These are phyloP conservation scores for Samia ricini DNA, from an alignment of 1,140 invertebrate species.

Conservation along the genomic window DNA sequence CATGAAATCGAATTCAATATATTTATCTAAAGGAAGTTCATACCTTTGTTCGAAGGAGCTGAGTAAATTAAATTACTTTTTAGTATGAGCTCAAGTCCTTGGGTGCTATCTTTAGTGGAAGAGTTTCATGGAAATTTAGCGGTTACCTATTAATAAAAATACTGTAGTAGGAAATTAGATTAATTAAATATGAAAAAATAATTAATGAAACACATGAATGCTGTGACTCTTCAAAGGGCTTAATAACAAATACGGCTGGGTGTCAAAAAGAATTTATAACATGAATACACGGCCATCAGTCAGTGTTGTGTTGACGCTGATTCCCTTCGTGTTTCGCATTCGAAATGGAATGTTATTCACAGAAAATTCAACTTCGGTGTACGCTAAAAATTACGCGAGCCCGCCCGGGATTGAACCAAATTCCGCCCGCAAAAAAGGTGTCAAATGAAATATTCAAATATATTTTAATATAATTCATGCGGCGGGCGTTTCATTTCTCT, in stretches of 20 bases:
- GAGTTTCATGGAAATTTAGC: too few species aligned
- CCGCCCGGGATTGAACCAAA: constrained; percentile 70
- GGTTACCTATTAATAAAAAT: too few species aligned
- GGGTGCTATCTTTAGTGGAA: too few species aligned
- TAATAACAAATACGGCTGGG: constrained; percentile 36
- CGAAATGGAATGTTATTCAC: constrained; percentile 76
- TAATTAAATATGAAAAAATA: background rate
- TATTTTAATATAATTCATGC: constrained; percentile 78
- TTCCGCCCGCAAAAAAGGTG: constrained; percentile 73
- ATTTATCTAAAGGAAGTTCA: background rate
- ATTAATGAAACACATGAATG: background rate
- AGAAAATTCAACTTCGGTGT: constrained; percentile 65
- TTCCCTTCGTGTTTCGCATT: constrained; percentile 70
- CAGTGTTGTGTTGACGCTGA: constrained; percentile 71
- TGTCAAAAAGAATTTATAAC: constrained; percentile 68
- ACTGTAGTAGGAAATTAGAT: too few species aligned
- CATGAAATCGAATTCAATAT: background rate
- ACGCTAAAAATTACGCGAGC: constrained; percentile 72
- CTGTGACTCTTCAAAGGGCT: background rate
- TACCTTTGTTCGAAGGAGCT: background rate
- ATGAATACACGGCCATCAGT: constrained; percentile 65
- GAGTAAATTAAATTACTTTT: background rate
- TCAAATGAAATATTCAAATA: constrained; percentile 78
- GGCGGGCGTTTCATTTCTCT: constrained; percentile 76
- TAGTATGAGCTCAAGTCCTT: too few species aligned